Percentiles rank a stretch among this genome's conserved stretches.
Conservation (phyloP, 2,888 invertebrate species). For the Thereva unica region DNA sequence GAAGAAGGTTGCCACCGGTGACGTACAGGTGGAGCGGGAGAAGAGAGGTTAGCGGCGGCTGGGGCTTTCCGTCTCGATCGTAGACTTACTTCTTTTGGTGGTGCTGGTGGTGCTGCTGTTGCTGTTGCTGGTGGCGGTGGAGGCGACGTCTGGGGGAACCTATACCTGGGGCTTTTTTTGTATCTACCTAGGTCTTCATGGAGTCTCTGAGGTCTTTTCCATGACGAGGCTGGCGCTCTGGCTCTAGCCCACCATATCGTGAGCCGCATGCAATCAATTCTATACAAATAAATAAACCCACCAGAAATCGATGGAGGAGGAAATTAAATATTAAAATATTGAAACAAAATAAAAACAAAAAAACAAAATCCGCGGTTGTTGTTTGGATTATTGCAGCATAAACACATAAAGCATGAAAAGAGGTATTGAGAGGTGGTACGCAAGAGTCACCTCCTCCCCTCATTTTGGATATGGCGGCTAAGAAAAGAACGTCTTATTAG, state of each 20-base stretch:
- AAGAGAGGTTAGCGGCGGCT: background rate
- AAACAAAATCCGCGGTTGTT: too few relatives aligned
- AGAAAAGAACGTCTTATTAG: too few relatives aligned
- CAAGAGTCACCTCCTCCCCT: too few relatives aligned
- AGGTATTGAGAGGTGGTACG: too few relatives aligned
- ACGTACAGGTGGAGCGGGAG: too few relatives aligned
- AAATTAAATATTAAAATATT: constrained; percentile 13
- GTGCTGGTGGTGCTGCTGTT: background rate
- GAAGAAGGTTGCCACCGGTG: constrained; percentile 25
- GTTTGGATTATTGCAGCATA: too few relatives aligned
- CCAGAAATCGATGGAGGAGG: constrained; percentile 24
- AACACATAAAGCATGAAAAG: too few relatives aligned
- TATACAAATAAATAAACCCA: constrained; percentile 14
- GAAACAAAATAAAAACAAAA: too few relatives aligned
- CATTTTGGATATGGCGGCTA: too few relatives aligned
- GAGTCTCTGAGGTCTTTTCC: constrained; percentile 10
- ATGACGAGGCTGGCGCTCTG: constrained; percentile 12
- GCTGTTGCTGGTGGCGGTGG: background rate
- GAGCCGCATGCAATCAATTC: constrained; percentile 6
- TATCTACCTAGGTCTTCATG: background rate
- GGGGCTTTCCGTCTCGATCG: too few relatives aligned
- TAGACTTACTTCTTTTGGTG: too few relatives aligned
- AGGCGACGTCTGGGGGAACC: background rate
- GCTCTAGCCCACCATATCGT: constrained; percentile 9
- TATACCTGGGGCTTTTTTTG: background rate